Evolutionary conservation across 1,140 invertebrate genomes (phyloP).

Genomic region (Nasonia longicornis): DNA sequence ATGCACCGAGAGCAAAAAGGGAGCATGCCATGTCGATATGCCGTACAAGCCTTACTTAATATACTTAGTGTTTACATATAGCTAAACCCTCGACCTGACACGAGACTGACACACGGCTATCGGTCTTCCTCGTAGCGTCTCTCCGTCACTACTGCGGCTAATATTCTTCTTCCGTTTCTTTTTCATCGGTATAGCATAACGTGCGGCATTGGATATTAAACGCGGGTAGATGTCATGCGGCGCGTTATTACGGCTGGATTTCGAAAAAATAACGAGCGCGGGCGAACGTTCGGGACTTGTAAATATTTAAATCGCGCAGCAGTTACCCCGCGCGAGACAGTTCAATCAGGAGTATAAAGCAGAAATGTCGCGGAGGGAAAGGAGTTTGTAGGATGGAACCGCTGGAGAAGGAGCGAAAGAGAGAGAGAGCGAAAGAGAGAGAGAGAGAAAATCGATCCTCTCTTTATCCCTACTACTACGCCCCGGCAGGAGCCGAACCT

Average conservation of each 20-base stretch:
- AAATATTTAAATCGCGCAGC: constrained; percentile 26
- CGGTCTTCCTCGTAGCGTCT: constrained; percentile 1
- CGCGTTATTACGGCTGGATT: background rate
- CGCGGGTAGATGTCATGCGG: too few relatives aligned
- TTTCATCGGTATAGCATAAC: background rate
- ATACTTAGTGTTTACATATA: constrained; percentile 32
- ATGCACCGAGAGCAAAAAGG: constrained; percentile 8
- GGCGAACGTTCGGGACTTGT: constrained; percentile 1
- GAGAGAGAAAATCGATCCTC: constrained; percentile 40
- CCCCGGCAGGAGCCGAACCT: constrained; percentile 22
- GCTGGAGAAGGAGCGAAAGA: background rate
- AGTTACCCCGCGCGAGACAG: background rate
- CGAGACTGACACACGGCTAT: constrained; percentile 7
- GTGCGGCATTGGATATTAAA: too few relatives aligned
- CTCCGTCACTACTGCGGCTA: background rate
- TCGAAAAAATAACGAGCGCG: background rate
- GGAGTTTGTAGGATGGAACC: background rate
- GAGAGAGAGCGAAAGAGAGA: constrained; percentile 15
- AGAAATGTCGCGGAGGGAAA: constrained; percentile 1
- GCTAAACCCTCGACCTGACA: constrained; percentile 11
- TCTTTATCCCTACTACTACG: constrained; percentile 38
- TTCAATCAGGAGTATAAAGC: constrained; percentile 38
- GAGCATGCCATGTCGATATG: constrained; percentile 14
- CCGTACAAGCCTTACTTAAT: constrained; percentile 15
- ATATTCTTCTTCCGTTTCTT: background rate